A percentile compares a stretch with the other conserved stretches of the same genome.
phyloP scores from a whole-genome alignment of 2,888 invertebrate species.

The Mayetiola destructor region DNA sequence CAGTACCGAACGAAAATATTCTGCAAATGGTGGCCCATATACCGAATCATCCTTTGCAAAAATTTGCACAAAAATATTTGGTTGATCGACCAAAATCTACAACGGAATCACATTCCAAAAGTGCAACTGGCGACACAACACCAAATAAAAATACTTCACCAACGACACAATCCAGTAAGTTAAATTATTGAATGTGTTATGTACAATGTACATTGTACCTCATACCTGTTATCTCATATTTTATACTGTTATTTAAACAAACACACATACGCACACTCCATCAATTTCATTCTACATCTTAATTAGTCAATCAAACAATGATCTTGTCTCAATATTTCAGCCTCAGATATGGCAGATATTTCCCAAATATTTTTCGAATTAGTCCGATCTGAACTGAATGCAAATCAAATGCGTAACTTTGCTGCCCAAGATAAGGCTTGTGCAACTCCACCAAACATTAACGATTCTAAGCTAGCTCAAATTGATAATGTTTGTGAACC shows the following conservation, averaged over 20 bases:
- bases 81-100: conserved; percentile 35
- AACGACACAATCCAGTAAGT: conserved; percentile 18
- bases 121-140: conserved; percentile 20
- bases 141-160: conserved; percentile 27
- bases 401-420: conserved; percentile 25
- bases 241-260: neutral
- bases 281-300: neutral
- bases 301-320: conserved; percentile 19
- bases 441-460: neutral
- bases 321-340: conserved; percentile 25
- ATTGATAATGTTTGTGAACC: neutral
- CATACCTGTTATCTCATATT: neutral
- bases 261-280: neutral
- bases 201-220: too few species aligned
- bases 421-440: conserved; percentile 20
- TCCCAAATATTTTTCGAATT: conserved; percentile 28
- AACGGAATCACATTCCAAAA: conserved; percentile 29
- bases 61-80: conserved; percentile 30
- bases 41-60: conserved; percentile 23
- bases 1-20: conserved; percentile 22
- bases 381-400: conserved; percentile 30
- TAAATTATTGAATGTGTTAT: too few species aligned
- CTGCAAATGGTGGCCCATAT: conserved; percentile 32
- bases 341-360: conserved; percentile 24
- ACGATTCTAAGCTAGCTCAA: neutral